Percentiles rank a stretch among this genome's conserved stretches.
Evolutionary conservation across 2,888 invertebrate species (phyloP).

Genomic region (Meandrusa payeni): DNA sequence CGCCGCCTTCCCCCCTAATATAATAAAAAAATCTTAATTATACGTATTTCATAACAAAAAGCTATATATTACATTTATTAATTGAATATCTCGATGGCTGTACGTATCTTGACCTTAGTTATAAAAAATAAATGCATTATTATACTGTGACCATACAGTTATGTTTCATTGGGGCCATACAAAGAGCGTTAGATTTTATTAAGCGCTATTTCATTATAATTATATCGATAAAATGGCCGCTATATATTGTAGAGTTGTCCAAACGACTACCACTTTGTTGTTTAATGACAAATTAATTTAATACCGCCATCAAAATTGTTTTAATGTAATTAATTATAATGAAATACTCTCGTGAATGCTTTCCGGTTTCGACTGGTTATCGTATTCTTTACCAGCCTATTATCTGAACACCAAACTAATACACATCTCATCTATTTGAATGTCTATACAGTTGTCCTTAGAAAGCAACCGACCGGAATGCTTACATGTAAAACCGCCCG

Average conservation of each 20-base stretch:
- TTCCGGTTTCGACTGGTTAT: conserved; percentile 1
- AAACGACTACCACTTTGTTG: conserved; percentile 1
- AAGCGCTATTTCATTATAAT: conserved; percentile 11
- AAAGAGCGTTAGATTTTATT: neutral
- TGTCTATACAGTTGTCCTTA: too few species aligned
- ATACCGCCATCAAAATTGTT: conserved; percentile 9
- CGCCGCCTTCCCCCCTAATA: too few species aligned
- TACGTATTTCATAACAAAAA: too few species aligned
- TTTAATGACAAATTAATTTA: conserved; percentile 11
- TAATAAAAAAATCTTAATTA: too few species aligned
- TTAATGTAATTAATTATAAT: conserved; percentile 5
- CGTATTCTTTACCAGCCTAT: neutral
- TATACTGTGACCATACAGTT: conserved; percentile 3
- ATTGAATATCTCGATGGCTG: too few species aligned
- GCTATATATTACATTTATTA: too few species aligned
- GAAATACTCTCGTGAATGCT: neutral
- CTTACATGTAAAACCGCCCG: too few species aligned
- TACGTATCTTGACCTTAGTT: neutral
- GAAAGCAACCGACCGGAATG: too few species aligned
- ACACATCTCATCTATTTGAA: too few species aligned
- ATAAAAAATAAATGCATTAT: neutral
- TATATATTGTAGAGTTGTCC: neutral
- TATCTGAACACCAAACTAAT: too few species aligned
- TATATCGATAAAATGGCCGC: conserved; percentile 9
- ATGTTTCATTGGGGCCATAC: neutral